These are phyloP conservation scores for Capreolus pygargus DNA, from an alignment of 2,113 vertebrate genomes.

Conservation along the genomic window DNA sequence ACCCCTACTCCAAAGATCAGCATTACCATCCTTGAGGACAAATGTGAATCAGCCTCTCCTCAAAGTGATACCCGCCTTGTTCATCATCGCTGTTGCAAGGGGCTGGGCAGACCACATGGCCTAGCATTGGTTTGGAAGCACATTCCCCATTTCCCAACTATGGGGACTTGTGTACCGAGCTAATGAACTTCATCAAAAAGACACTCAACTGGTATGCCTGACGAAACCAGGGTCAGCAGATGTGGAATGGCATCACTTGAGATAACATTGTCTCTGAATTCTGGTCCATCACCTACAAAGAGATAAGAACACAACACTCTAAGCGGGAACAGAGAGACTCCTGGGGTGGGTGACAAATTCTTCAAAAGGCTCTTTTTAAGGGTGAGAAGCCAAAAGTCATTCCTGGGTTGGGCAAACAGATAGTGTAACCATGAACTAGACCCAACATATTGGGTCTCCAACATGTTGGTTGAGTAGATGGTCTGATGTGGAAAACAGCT, in stretches of 20 bases:
- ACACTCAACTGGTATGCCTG: slow-evolving; percentile 86
- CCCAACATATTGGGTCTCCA: background rate
- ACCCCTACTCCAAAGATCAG: background rate
- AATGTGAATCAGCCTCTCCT: background rate
- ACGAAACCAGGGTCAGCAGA: slow-evolving; percentile 85
- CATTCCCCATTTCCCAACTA: background rate
- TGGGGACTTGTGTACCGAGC: background rate
- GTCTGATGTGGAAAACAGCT: background rate
- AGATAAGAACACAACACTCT: background rate
- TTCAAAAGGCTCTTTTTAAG: background rate
- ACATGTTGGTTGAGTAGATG: background rate
- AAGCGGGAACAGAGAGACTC: background rate
- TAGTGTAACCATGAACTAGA: background rate
- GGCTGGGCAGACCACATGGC: background rate
- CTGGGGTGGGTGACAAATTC: background rate
- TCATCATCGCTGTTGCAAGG: background rate
- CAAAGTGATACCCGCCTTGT: background rate
- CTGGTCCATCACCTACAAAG: slow-evolving; percentile 87
- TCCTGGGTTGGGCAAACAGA: background rate
- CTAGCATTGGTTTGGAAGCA: background rate
- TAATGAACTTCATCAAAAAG: background rate
- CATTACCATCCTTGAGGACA: background rate
- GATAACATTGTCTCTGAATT: slow-evolving; percentile 89
- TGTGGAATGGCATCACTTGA: slow-evolving; percentile 84
- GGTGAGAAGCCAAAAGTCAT: background rate